A percentile compares a stretch with the other conserved stretches of the same genome.
phyloP scores from a whole-genome alignment of 92 coral and sea anemone species.

The Epizoanthus stellaris region DNA sequence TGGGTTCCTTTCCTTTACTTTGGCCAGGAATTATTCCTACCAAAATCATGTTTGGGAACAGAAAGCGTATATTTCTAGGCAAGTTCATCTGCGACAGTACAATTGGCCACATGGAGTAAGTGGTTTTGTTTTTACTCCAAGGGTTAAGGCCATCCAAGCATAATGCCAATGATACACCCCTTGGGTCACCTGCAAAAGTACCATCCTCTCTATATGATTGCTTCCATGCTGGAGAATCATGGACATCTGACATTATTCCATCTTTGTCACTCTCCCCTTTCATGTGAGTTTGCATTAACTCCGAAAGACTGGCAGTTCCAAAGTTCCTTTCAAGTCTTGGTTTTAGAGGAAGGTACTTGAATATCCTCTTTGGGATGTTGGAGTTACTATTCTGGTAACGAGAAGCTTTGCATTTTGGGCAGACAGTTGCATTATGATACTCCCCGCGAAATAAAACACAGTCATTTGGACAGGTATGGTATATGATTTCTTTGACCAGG shows the following conservation, averaged over 20 bases:
- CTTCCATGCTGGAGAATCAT: constrained; percentile 3
- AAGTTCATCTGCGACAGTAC: constrained; percentile 10
- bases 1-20: constrained; percentile 30
- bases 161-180: not conserved
- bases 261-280: not conserved
- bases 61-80: not conserved
- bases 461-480: too few relatives aligned
- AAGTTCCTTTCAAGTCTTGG: too few relatives aligned
- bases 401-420: too few relatives aligned
- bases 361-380: too few relatives aligned
- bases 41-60: constrained; percentile 15
- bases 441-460: too few relatives aligned
- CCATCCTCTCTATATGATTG: not conserved
- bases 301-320: too few relatives aligned
- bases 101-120: not conserved
- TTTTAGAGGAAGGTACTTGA: too few relatives aligned
- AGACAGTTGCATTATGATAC: too few relatives aligned
- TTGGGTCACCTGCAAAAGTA: not conserved
- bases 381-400: too few relatives aligned
- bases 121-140: constrained; percentile 8
- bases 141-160: constrained; percentile 5
- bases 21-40: constrained; percentile 45
- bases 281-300: too few relatives aligned
- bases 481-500: too few relatives aligned
- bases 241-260: not conserved